These are phyloP conservation scores for Cottus gobio DNA, from an alignment of 2,113 vertebrate genomes.

Conservation along the genomic window DNA sequence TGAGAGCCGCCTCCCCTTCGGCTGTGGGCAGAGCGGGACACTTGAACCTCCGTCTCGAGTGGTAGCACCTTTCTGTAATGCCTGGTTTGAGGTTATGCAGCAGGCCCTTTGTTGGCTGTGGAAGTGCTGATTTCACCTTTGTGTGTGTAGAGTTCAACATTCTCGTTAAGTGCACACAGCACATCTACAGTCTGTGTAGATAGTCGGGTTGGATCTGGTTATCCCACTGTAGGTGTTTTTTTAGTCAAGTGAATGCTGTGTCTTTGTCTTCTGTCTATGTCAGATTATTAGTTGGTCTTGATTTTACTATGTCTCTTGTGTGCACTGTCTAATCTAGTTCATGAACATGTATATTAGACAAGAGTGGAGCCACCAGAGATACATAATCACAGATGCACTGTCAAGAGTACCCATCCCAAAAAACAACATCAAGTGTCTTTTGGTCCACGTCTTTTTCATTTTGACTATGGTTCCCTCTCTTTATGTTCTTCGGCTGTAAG, in stretches of 20 bases:
- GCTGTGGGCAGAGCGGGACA: background rate
- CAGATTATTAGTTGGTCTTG: background rate
- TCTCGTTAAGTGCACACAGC: background rate
- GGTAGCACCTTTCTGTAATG: background rate
- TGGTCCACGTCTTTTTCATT: background rate
- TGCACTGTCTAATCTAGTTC: too few species aligned
- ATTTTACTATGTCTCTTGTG: too few species aligned
- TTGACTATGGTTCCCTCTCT: background rate
- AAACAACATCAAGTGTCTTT: background rate
- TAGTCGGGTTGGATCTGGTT: background rate
- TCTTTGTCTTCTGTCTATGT: background rate
- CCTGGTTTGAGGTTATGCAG: background rate
- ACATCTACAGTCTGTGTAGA: background rate
- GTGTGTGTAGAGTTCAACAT: background rate
- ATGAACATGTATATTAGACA: background rate
- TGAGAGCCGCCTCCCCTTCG: background rate
- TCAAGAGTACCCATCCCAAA: background rate
- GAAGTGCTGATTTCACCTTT: background rate
- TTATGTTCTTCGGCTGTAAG: background rate
- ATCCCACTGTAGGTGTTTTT: background rate
- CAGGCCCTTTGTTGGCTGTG: background rate
- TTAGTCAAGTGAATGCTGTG: background rate
- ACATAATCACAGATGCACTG: background rate
- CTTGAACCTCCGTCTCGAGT: background rate
- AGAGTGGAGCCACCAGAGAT: background rate